Base-by-base conservation (phyloP, 2,113 vertebrate genomes). In the Urocitellus parryii region DNA sequence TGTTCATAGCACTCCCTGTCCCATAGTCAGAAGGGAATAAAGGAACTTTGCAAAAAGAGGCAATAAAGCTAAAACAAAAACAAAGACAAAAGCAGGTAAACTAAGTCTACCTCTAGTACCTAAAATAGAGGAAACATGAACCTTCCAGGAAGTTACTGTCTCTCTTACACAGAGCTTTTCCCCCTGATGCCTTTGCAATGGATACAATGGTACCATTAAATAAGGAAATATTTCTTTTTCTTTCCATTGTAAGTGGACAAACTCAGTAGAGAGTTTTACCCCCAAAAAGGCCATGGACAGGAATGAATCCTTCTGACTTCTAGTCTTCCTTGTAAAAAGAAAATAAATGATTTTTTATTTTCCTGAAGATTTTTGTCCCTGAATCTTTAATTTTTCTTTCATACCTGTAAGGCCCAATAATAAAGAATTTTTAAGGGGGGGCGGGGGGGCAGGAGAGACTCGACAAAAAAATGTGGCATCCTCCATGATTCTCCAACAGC, bases 321-420 rank as follows among this genome's bases (percentile, higher is more conserved):
- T 63, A 82, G 27, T 80, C 25, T 96, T 93, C 48, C 39, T 91
- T 83, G 37, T 25, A 83, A 76, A 88, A 56, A 4, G 78, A 9
- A 88, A 83, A 51, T 37, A 84, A 83, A 74, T 22, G 88, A 65
- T 1, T 68, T 78, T 84, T 48, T 11, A 12, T 56, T 56, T 13
- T 11, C 42, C 45, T 48, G 37, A 68, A n/a, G 18, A 3, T 14
- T 94, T 92, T 81, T 95, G 18, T 48, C 20, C 42, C 32, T 68
- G 73, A 89, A 42, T 78, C 63, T 95, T 82, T 72, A 48, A 32
- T 70, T 80, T 96, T 90, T 39, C 92, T 86, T 56, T 97, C 61
- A 77, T 2, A 68, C 1, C 8, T 18, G 1, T 76, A 73, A 79
- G 27, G 25, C 70, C 74, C 16, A 72, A 14, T n/a, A 92, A 93